These are phyloP conservation scores for Aulostomus chinensis DNA, from an alignment of 2,797 vertebrate species.

Conservation along the genomic window DNA sequence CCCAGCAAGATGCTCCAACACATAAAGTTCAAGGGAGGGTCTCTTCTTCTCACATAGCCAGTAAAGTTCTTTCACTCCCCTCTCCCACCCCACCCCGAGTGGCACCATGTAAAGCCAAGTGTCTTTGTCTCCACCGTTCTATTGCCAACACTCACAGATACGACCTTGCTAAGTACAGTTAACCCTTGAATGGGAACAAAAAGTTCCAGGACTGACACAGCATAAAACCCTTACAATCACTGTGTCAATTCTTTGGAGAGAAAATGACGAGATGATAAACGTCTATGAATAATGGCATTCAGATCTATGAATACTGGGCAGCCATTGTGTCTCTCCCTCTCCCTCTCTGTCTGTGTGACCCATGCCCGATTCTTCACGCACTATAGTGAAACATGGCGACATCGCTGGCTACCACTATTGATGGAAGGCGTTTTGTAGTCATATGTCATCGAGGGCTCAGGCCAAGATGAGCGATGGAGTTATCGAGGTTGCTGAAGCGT, in stretches of 20 bases:
- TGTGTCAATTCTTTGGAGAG: constrained; percentile 43
- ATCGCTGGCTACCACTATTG: constrained; percentile 77
- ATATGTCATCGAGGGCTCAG: constrained; percentile 67
- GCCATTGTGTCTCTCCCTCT: constrained; percentile 79
- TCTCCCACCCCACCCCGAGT: constrained; percentile 34
- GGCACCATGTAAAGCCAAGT: constrained; percentile 16
- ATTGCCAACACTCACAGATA: constrained; percentile 40
- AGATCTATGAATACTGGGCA: constrained; percentile 68
- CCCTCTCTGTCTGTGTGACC: constrained; percentile 66
- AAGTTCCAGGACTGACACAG: constrained; percentile 48
- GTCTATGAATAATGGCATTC: constrained; percentile 79
- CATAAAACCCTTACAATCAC: constrained; percentile 55
- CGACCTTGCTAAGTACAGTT: constrained; percentile 47
- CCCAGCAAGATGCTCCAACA: constrained; percentile 3
- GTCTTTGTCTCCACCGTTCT: constrained; percentile 35
- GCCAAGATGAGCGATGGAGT: constrained; percentile 50
- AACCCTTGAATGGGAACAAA: constrained; percentile 64
- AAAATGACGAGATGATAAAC: constrained; percentile 75
- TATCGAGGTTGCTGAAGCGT: constrained; percentile 18
- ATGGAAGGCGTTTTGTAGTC: constrained; percentile 52
- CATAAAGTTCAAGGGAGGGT: constrained; percentile 18
- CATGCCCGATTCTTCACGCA: constrained; percentile 58
- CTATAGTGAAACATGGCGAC: constrained; percentile 71
- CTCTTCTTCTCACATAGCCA: constrained; percentile 18
- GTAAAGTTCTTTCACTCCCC: constrained; percentile 44